Base-by-base conservation (phyloP, 2,797 vertebrate species). In the Podargus strigoides region DNA sequence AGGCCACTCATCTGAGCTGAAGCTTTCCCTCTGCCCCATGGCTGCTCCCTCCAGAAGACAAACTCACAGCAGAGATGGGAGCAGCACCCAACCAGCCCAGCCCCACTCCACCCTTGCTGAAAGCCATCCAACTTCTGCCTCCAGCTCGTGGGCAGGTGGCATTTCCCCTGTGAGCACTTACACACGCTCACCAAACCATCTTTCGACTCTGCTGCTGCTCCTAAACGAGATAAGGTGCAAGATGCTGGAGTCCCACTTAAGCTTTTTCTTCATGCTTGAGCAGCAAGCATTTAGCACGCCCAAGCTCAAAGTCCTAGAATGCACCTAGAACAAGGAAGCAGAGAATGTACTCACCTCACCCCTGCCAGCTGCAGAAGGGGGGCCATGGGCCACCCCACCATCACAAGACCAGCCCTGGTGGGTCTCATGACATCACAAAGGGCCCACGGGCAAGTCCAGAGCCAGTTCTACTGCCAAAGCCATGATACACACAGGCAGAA, bases 281-380 rank as follows among this genome's bases (percentile, higher is more conserved):
- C 70, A 86, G 66, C 73, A 88, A 11, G 39, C 41, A 34, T 37
- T 58, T 12, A 69, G 47, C 50, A 50, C 41, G 30, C 39, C 18
- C 39, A 58, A 56, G 26, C 7, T 13, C 60, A 28, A 56, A 47
- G 23, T 19, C 17, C 32, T n/a, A 59, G 37, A 55, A 68, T 1
- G 13, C 17, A 7, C 12, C 20, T 10, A 53, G 34, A 62, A 56
- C 2, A 3, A 56, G 7, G 37, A 13, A 49, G 11, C 1, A 10
- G 6, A 24, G 26, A 24, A 32, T 0, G 0, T 26, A 37, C 37
- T 58, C 37, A 32, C 30, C 23, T 53, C 24, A 4, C 23, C 16
- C 6, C 36, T 0, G 0, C 10, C 2, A 3, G 55, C 53, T 49
- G 6, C 0, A 0, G 27, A 6, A 79, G 7, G 7, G 1, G 0